Evolutionary conservation across 2,888 invertebrate species (phyloP).

Genomic region (Eledona agricola): DNA sequence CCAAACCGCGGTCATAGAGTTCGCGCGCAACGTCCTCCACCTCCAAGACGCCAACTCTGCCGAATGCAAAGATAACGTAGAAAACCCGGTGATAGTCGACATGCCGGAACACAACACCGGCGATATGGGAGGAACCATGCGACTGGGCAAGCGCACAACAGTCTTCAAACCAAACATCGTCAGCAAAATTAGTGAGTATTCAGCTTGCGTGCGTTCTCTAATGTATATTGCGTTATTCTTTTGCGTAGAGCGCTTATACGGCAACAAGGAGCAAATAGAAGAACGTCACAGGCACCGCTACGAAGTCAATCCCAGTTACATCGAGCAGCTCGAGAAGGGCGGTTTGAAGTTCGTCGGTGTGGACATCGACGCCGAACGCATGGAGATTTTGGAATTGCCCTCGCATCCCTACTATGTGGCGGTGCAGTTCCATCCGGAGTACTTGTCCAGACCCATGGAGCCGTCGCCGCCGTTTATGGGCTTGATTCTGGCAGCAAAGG

Average conservation of each 20-base stretch:
- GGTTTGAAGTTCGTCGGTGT: constrained; percentile 74
- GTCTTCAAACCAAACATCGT: constrained; percentile 72
- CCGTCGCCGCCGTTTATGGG: constrained; percentile 97
- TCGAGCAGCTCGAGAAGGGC: constrained; percentile 77
- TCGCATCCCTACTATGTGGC: constrained; percentile 93
- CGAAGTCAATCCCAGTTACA: constrained; percentile 93
- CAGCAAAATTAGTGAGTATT: constrained; percentile 70
- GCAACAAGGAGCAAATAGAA: constrained; percentile 79
- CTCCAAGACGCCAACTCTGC: constrained; percentile 84
- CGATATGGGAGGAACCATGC: constrained; percentile 96
- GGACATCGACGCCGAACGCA: constrained; percentile 83
- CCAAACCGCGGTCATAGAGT: constrained; percentile 97
- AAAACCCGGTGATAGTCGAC: constrained; percentile 88
- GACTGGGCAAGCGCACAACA: constrained; percentile 92
- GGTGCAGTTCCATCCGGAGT: constrained; percentile 98
- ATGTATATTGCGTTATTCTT: constrained; percentile 2
- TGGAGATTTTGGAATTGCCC: constrained; percentile 92
- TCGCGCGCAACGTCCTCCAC: constrained; percentile 84
- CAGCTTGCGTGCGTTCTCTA: too few relatives aligned
- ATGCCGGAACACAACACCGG: constrained; percentile 99
- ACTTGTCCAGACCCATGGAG: constrained; percentile 87
- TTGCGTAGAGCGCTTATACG: constrained; percentile 76
- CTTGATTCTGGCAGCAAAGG: constrained; percentile 87
- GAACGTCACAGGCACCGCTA: constrained; percentile 97
- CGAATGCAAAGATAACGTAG: constrained; percentile 80